These are phyloP conservation scores for Orussus abietinus DNA, from an alignment of 1,140 invertebrate species.

Conservation along the genomic window DNA sequence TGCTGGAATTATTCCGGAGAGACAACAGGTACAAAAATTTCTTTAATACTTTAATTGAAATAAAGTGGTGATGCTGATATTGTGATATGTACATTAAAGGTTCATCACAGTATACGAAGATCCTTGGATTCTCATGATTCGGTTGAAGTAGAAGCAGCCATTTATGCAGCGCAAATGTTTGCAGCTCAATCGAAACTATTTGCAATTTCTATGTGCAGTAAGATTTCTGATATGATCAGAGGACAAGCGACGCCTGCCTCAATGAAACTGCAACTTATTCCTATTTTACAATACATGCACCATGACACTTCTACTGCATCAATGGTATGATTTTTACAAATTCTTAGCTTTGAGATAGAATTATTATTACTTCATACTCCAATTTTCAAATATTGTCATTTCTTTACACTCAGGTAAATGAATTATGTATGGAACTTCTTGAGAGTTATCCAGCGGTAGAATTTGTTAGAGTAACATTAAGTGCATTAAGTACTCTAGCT, in stretches of 20 bases:
- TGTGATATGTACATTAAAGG: too few species aligned
- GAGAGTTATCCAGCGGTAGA: conserved; percentile 83
- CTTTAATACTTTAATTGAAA: conserved; percentile 4
- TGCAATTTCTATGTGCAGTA: conserved; percentile 94
- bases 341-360: not conserved
- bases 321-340: conserved; percentile 60
- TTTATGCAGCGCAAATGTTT: conserved; percentile 91
- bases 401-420: conserved; percentile 55
- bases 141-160: conserved; percentile 93
- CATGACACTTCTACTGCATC: conserved; percentile 82
- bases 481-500: conserved; percentile 84
- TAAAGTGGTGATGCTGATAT: too few species aligned
- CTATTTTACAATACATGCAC: conserved; percentile 91
- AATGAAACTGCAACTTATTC: conserved; percentile 86
- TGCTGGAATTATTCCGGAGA: conserved; percentile 87
- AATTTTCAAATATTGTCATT: conserved; percentile 12
- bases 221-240: conserved; percentile 93
- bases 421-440: conserved; percentile 77
- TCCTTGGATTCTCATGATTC: conserved; percentile 92
- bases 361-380: not conserved
- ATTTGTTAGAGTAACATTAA: conserved; percentile 82
- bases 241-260: conserved; percentile 86
- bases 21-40: conserved; percentile 63
- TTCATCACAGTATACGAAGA: conserved; percentile 89
- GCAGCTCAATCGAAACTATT: conserved; percentile 89